A percentile compares a stretch with the other conserved stretches of the same genome.
phyloP scores from a whole-genome alignment of 2,113 vertebrate species.

The Variabilichromis moorii region DNA sequence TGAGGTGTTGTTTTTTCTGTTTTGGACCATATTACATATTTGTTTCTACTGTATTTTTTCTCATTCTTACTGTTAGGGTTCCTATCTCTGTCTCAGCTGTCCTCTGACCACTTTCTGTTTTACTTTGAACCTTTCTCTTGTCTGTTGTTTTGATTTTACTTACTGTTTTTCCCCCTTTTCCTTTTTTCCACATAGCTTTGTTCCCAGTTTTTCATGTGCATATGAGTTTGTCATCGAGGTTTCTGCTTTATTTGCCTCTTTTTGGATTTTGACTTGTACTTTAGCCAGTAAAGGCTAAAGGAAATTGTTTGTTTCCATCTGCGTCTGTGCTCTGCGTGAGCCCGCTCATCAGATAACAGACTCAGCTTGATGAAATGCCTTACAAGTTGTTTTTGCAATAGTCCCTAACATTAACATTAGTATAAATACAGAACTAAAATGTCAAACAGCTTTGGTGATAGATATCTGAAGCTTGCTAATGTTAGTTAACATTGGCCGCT shows the following conservation, averaged over 20 bases:
- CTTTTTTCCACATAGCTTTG: not conserved
- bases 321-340: fast-evolving
- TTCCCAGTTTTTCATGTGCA: not conserved
- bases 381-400: not conserved
- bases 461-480: not conserved
- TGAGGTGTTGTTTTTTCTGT: not conserved
- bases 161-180: not conserved
- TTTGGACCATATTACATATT: not conserved
- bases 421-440: not conserved
- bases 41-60: not conserved
- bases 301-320: not conserved
- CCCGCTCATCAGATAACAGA: not conserved
- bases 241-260: not conserved
- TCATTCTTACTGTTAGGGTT: not conserved
- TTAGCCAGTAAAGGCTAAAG: not conserved
- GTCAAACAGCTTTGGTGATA: not conserved
- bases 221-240: not conserved
- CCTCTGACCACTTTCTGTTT: not conserved
- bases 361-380: not conserved
- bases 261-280: not conserved
- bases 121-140: not conserved
- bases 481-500: not conserved
- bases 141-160: not conserved
- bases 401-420: not conserved
- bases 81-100: not conserved